Base-by-base conservation (phyloP, 2,797 vertebrate species). In the Channa striata region DNA sequence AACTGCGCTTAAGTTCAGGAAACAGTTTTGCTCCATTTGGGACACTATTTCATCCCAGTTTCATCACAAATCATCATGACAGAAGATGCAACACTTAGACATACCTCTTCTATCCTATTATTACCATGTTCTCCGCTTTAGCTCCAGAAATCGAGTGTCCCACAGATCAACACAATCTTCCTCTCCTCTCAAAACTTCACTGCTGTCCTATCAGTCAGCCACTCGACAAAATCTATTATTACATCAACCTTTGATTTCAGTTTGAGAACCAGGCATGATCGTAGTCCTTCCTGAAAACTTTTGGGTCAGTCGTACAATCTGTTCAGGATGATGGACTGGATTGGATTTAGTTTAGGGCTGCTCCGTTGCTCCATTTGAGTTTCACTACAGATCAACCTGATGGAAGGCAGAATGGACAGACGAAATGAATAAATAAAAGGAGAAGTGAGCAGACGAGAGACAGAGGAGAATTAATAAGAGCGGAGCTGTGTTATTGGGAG, bases 1-100 rank as follows among this genome's bases (percentile, higher is more conserved):
- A 56, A 70, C 30, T 60, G 60, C 37, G n/a, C 25, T 56, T 52
- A 66, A 47, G 64, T 81, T 80, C 40, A 80, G 57, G 53, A 85
- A 68, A 77, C 59, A 39, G 60, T 81, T 73, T 69, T 48, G 46
- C 59, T 84, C 58, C 58, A 59, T 82, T 73, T 67, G 57, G 82
- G 78, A 70, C 72, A 53, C 14, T 30, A 77, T 91, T 88, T 85
- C 83, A 77, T 75, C 68, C 50, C 52, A 60, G 43, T 89, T 89
- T 84, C 80, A 87, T 85, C 86, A 89, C 63, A 61, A 88, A 65
- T 50, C 60, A 68, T 76, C 71, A 59, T 47, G 61, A 74, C 57
- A 75, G 70, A 61, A 56, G 47, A 72, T 68, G 65, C 53, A 74
- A 78, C 44, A 65, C 56, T 70, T 40, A 34, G 37, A 80, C 64